Evolutionary conservation across 2,113 vertebrate species (phyloP).

Genomic region (Planiliza haematocheilus): DNA sequence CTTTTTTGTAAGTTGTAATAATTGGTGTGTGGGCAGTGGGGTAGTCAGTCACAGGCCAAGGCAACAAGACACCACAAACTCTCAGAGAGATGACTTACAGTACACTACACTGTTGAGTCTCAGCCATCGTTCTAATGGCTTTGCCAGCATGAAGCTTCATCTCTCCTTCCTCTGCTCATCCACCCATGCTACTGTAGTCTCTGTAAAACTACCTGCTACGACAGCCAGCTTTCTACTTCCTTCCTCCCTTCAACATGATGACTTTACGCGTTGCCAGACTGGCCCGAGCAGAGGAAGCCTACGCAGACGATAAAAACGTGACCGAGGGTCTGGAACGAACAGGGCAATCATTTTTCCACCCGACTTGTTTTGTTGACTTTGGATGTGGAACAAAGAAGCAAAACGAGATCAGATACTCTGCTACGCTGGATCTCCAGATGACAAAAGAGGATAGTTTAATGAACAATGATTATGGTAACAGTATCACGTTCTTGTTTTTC

Average conservation of each 20-base stretch:
- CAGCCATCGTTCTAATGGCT: slow-evolving; percentile 40
- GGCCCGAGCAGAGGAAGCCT: slow-evolving; percentile 40
- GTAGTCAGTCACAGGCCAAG: slow-evolving; percentile 2
- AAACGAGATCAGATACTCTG: slow-evolving; percentile 17
- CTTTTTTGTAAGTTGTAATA: not conserved
- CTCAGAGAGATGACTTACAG: slow-evolving; percentile 29
- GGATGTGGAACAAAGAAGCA: slow-evolving; percentile 16
- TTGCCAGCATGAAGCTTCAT: slow-evolving; percentile 43
- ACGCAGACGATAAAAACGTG: slow-evolving; percentile 36
- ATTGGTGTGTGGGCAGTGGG: slow-evolving; percentile 43
- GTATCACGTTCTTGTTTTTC: slow-evolving; percentile 7
- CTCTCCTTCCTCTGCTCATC: slow-evolving; percentile 16
- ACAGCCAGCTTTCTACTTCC: slow-evolving; percentile 45
- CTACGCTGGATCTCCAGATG: not conserved
- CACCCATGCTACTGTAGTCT: slow-evolving; percentile 8
- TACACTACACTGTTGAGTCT: slow-evolving; percentile 11
- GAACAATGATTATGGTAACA: not conserved
- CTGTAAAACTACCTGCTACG: slow-evolving; percentile 20
- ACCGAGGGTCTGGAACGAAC: slow-evolving; percentile 18
- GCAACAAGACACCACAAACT: slow-evolving; percentile 40
- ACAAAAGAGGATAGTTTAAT: slow-evolving; percentile 1
- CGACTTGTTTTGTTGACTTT: slow-evolving; percentile 31
- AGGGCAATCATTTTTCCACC: slow-evolving; percentile 37
- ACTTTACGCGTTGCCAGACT: slow-evolving; percentile 46
- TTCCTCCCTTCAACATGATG: slow-evolving; percentile 37